Conservation (phyloP, 2,113 vertebrate species). For the Plecturocebus donacophilus region DNA sequence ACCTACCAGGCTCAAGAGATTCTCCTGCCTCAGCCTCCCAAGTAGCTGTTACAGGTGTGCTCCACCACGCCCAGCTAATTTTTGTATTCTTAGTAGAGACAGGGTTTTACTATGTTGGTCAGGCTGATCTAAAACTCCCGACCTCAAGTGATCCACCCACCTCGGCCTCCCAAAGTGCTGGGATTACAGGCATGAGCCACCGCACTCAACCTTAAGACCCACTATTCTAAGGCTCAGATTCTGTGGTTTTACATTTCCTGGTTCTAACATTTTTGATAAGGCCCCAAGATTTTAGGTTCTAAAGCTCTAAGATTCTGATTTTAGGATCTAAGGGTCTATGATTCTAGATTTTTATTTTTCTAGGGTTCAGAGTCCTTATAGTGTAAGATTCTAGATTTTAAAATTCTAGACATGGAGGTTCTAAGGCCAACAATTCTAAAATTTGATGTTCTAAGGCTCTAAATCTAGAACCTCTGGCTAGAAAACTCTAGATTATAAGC, state of each 20-base stretch:
- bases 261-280: conserved; percentile 48
- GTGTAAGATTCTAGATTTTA: conserved; percentile 24
- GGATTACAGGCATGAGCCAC: too few species aligned
- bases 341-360: conserved; percentile 56
- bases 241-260: conserved; percentile 17
- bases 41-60: too few species aligned
- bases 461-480: background rate
- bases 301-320: conserved; percentile 28
- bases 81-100: too few species aligned
- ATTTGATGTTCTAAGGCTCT: conserved; percentile 10
- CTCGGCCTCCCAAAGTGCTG: too few species aligned
- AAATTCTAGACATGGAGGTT: conserved; percentile 28
- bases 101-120: too few species aligned
- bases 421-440: conserved; percentile 32
- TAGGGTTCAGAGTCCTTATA: background rate
- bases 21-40: too few species aligned
- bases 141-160: too few species aligned
- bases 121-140: too few species aligned
- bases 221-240: conserved; percentile 12
- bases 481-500: background rate
- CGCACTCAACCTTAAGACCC: background rate
- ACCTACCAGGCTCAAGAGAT: too few species aligned
- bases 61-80: too few species aligned
- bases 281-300: conserved; percentile 10
- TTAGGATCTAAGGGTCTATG: background rate